Percentiles rank a stretch among this genome's conserved stretches.
Evolutionary conservation across 2,888 invertebrate species (phyloP).

Genomic region (Mycalesis mineus): DNA sequence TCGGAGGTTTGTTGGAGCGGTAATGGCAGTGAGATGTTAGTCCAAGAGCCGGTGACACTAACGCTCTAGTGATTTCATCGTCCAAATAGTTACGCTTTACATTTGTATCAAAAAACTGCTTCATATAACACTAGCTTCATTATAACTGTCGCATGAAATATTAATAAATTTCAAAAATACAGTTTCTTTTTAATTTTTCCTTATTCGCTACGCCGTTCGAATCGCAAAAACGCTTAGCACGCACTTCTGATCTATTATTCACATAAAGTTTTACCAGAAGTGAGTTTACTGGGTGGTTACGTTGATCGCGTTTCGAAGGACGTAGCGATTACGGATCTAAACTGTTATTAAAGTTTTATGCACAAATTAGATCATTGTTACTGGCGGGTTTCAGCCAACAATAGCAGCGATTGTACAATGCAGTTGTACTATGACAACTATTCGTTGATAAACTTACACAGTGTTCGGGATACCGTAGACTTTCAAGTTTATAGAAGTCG

Average conservation of each 20-base stretch:
- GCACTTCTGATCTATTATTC: neutral
- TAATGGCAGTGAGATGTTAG: conserved; percentile 1
- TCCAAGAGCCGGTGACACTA: neutral
- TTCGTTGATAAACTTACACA: too few species aligned
- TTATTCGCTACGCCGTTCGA: neutral
- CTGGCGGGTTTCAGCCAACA: too few species aligned
- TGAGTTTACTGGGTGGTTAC: neutral
- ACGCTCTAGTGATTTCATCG: neutral
- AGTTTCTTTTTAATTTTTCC: neutral
- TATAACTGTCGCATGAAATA: neutral
- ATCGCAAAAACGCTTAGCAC: neutral
- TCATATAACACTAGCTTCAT: neutral
- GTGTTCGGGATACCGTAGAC: too few species aligned
- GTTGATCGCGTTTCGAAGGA: neutral
- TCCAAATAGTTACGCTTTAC: neutral
- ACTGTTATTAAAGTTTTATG: neutral
- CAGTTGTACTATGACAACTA: too few species aligned
- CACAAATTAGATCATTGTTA: too few species aligned
- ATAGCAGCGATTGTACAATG: too few species aligned
- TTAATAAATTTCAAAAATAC: neutral
- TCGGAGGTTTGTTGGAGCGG: conserved; percentile 2
- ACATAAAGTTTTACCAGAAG: neutral
- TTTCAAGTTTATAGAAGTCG: too few species aligned
- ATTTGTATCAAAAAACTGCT: neutral
- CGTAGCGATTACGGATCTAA: neutral